Evolutionary conservation across 2,797 vertebrate genomes (phyloP).

Genomic region (Phataginus tetradactyla): DNA sequence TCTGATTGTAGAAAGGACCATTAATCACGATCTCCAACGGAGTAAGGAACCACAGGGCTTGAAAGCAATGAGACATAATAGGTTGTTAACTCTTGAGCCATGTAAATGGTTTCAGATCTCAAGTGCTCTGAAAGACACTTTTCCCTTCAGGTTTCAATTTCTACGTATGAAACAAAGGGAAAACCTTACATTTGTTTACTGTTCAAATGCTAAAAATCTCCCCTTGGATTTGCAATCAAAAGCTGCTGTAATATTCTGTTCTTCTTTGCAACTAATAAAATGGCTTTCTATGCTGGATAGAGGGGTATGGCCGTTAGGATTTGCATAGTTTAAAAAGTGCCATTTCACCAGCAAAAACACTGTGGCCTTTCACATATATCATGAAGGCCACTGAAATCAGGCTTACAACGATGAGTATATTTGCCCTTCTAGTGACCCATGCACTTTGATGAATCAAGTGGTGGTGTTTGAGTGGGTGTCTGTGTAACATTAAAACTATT

Average conservation of each 20-base stretch:
- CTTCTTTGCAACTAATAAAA: neutral
- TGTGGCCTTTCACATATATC: neutral
- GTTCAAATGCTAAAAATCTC: slow-evolving; percentile 26
- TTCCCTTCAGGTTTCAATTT: neutral
- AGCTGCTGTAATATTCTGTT: neutral
- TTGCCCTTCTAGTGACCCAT: neutral
- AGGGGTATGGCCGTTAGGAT: neutral
- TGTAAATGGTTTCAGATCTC: neutral
- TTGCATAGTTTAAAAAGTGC: neutral
- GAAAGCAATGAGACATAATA: neutral
- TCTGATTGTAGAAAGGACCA: neutral
- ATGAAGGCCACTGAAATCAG: neutral
- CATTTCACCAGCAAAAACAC: slow-evolving; percentile 1
- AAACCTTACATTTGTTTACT: neutral
- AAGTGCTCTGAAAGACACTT: neutral
- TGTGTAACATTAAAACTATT: neutral
- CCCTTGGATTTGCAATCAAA: neutral
- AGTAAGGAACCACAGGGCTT: neutral
- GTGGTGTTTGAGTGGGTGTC: neutral
- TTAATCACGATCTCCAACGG: neutral
- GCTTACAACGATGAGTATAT: neutral
- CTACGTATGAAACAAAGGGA: neutral
- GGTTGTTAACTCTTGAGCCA: neutral
- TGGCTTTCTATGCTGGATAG: neutral
- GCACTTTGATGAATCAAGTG: neutral